Conservation (phyloP, 1,140 invertebrate genomes). For the Halotydeus destructor region DNA sequence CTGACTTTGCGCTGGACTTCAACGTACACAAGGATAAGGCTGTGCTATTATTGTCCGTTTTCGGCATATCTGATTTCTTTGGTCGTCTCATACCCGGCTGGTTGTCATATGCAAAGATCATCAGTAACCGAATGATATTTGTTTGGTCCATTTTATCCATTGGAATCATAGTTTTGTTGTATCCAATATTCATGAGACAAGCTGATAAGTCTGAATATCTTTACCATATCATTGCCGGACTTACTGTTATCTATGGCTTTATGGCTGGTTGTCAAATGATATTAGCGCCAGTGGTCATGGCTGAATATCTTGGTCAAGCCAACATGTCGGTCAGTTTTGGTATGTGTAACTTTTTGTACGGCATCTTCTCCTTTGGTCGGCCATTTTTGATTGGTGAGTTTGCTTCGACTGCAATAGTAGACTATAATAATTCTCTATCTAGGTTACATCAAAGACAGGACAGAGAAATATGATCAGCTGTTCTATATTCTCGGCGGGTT, state of each 20-base stretch:
- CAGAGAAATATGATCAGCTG: background rate
- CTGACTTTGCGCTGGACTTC: conserved; percentile 6
- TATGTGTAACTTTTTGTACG: conserved; percentile 16
- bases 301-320: conserved; percentile 16
- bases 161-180: conserved; percentile 10
- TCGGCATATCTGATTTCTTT: conserved; percentile 17
- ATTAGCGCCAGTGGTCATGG: conserved; percentile 14
- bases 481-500: background rate
- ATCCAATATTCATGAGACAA: conserved; percentile 7
- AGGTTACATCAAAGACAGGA: conserved; percentile 6
- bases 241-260: conserved; percentile 12
- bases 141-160: conserved; percentile 12
- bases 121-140: conserved; percentile 11
- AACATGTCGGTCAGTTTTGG: conserved; percentile 15
- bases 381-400: conserved; percentile 16
- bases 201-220: no score
- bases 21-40: conserved; percentile 7
- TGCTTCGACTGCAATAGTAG: background rate
- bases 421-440: background rate
- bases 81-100: conserved; percentile 16
- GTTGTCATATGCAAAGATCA: conserved; percentile 12
- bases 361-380: conserved; percentile 12
- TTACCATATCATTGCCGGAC: conserved; percentile 8
- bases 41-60: conserved; percentile 16
- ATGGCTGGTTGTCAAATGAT: conserved; percentile 17